Base-by-base conservation (phyloP, 2,888 invertebrate species). In the Fabriciana adippe region DNA sequence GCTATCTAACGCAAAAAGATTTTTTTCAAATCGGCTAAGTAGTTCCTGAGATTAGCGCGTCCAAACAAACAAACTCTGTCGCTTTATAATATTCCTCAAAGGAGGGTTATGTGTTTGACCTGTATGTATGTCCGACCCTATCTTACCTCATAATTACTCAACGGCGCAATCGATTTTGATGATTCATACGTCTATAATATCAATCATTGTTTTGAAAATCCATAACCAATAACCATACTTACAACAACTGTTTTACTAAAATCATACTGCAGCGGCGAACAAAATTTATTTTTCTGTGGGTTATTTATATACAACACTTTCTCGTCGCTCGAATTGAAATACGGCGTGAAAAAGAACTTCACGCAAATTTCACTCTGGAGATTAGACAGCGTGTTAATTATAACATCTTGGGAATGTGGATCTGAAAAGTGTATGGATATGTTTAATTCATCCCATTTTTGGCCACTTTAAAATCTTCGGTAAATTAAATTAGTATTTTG, bases 371-470 rank as follows among this genome's bases (percentile, higher is more conserved):
- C 90, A 0, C 77, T 79, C 66, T 89, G 83, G 0, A 91, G 54
- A 3, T 78, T 76, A 0, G 78, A 72, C 0, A 90, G 70, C 0
- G 84, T 79, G 0, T 81, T 65, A 2, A 76, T 64, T 41, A 92
- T 91, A 15, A 81, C 75, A 6, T 89, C 89, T 82, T 89, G 89
- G 0, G 91, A 90, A 61, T 90, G 87, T 0, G 79, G 1, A 65
- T 91, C 91, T 91, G 70, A 2, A 71, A 70, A 55, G 16, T 13
- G 16, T 8, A 15, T 62, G 6, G 0, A 35, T 35, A 8, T 35
- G 35, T 35, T 0, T 4, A 4, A 26, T 26, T 26, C 4, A 26
- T 8, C 35, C 35, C 8, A 35, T 35, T 35, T 35, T 35, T 35
- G 35, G 35, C 35, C 6, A 11, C 57, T 16, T 16, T 31, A 54